phyloP scores from a whole-genome alignment of 2,888 invertebrate genomes.

The Conus canariensis region DNA sequence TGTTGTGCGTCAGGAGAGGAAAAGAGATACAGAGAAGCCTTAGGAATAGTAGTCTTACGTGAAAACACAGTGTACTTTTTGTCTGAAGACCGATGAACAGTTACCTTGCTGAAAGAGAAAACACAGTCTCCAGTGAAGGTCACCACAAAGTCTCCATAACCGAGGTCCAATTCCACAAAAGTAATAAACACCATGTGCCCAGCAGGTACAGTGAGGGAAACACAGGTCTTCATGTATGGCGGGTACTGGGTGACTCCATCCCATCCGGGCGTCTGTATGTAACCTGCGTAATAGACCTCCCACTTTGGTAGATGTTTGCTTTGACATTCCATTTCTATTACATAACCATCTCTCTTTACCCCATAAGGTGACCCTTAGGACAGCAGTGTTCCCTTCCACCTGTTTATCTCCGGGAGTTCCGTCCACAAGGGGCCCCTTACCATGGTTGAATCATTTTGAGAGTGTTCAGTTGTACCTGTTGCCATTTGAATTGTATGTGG shows the following conservation, averaged over 20 bases:
- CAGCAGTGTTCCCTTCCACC: no score
- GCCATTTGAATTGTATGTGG: no score
- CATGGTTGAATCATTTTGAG: no score
- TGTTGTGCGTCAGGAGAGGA: no score
- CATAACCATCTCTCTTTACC: no score
- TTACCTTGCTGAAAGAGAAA: neutral
- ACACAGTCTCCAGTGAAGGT: neutral
- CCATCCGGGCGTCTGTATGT: neutral
- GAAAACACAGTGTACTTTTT: neutral
- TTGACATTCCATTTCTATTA: no score
- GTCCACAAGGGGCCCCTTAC: no score
- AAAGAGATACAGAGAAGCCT: no score
- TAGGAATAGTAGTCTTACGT: neutral
- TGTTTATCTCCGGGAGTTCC: no score
- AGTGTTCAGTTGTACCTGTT: no score
- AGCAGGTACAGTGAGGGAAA: neutral
- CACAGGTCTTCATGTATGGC: neutral
- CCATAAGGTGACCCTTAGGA: no score
- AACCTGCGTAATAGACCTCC: neutral
- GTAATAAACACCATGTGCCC: neutral
- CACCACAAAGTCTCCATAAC: neutral
- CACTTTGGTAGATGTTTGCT: no score
- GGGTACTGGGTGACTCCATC: neutral
- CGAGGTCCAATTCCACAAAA: neutral
- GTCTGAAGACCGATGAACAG: neutral